Evolutionary conservation across 2,888 invertebrate genomes (phyloP), one percentile per base, ranked within the genome.

Genomic region (Hoplodrina ambigua): DNA sequence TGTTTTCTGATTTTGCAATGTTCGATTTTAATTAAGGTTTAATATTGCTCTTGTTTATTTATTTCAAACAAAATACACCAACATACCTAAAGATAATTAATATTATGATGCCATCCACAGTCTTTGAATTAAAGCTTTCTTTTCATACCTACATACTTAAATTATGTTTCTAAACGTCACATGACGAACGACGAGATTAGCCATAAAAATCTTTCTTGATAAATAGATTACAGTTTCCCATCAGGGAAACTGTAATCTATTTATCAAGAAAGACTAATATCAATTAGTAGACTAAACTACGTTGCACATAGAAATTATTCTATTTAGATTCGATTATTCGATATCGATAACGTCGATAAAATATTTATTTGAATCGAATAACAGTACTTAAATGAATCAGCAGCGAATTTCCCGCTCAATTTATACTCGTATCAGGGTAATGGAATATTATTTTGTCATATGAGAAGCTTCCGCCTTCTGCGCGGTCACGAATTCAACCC

Each of bases 351-450:
- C 52, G 33, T 10, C 46, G 19, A 25, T 2, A 25, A 25, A 25
- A 25, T 25, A 25, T n/a, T n/a, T 7, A 61, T 50, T 52, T 50
- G 4, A 6, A 58, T 57, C 56, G 30, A 61, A 64, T 69, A 63
- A 50, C 50, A 41, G 55, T 62, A n/a, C n/a, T n/a, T n/a, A 65
- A 80, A 44, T 60, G 19, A 46, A 78, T 72, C 60, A 58, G 66
- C 25, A 15, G 15, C 60, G 78, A 67, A 69, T 75, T 75, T 75
- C 59, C 20, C 69, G 60, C 56, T 54, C 63, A 67, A 80, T 80
- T 67, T 70, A 49, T 63, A 60, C 58, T 63, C 37, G 49, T 69
- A 75, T 63, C 59, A 46, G 49, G 30, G 58, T 69, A 75, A 80
- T 80, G 13, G 69, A 7, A 1, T 71, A 76, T 80, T 46, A 46